A percentile compares a stretch with the other conserved stretches of the same genome.
phyloP scores from a whole-genome alignment of 2,113 vertebrate species.

The Pelecanus crispus region DNA sequence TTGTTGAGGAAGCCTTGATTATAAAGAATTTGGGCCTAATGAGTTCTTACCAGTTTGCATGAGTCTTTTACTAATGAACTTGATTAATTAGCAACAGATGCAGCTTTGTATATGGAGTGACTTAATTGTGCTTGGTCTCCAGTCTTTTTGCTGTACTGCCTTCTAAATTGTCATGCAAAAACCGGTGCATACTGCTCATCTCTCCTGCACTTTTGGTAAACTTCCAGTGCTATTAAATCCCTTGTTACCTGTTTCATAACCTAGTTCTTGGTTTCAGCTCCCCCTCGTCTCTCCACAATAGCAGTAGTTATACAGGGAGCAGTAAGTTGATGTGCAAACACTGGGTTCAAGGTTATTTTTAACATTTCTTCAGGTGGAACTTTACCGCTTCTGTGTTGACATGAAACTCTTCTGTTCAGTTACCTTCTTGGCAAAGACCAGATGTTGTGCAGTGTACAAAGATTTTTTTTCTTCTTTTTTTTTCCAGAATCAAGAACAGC shows the following conservation, averaged over 20 bases:
- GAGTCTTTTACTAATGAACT: neutral
- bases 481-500: conserved; percentile 88
- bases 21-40: neutral
- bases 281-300: neutral
- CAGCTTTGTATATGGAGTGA: neutral
- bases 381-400: neutral
- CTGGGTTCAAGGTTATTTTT: conserved; percentile 1
- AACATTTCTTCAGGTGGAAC: neutral
- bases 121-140: neutral
- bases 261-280: neutral
- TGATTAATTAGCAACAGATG: neutral
- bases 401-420: neutral
- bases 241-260: neutral
- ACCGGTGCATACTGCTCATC: neutral
- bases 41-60: neutral
- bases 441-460: neutral
- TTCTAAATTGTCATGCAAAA: neutral
- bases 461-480: neutral
- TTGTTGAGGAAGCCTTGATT: neutral
- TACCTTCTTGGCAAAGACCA: neutral
- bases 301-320: neutral
- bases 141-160: neutral
- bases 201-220: neutral
- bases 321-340: conserved; percentile 21
- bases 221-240: neutral